Percentiles rank a stretch among this genome's conserved stretches.
phyloP scores from a whole-genome alignment of 2,797 vertebrate genomes.

The Gallinago stenura region DNA sequence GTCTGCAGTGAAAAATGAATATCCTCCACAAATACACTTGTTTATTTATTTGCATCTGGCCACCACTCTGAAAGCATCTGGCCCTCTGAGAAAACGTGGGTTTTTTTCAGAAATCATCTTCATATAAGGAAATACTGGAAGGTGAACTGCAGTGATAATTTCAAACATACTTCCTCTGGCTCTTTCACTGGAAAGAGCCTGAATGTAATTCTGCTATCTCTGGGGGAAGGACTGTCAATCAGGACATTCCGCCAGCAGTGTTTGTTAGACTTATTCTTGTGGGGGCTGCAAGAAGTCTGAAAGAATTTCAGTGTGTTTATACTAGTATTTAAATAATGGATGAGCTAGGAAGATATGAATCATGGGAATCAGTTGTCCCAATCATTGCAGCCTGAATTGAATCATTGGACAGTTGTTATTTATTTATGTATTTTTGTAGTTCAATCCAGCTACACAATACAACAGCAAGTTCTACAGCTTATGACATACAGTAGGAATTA shows the following conservation, averaged over 20 bases:
- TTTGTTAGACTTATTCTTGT: not conserved
- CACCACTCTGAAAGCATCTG: not conserved
- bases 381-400: slow-evolving; percentile 20
- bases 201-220: slow-evolving; percentile 12
- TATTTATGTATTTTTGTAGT: slow-evolving; percentile 32
- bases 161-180: slow-evolving; percentile 22
- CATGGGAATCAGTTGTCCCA: slow-evolving; percentile 22
- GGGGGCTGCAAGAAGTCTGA: not conserved
- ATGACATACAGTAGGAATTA: not conserved
- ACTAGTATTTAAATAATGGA: slow-evolving; percentile 39
- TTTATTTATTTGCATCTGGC: slow-evolving; percentile 22
- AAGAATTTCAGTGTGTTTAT: slow-evolving; percentile 48
- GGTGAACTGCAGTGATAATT: slow-evolving; percentile 28
- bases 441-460: not conserved
- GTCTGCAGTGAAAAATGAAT: not conserved
- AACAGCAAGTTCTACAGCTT: slow-evolving; percentile 1
- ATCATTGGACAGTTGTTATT: slow-evolving; percentile 29
- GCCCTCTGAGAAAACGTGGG: not conserved
- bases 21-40: not conserved
- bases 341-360: slow-evolving; percentile 39
- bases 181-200: not conserved
- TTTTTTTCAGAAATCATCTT: slow-evolving; percentile 11
- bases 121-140: slow-evolving; percentile 12
- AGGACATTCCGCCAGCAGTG: not conserved
- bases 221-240: slow-evolving; percentile 2